Evolutionary conservation across 2,797 vertebrate genomes (phyloP).

Genomic region (Silurus aristotelis): DNA sequence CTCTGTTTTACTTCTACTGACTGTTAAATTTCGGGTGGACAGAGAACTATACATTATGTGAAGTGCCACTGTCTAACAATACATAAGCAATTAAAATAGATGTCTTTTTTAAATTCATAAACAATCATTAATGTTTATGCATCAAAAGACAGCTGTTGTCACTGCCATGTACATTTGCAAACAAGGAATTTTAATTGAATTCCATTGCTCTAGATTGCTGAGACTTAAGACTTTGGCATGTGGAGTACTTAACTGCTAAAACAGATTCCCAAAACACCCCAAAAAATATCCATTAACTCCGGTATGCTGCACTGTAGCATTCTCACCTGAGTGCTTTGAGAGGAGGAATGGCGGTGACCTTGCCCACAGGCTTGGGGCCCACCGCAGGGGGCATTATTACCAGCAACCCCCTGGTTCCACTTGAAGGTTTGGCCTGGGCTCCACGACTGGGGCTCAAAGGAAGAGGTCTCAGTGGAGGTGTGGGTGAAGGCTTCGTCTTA

Average conservation of each 20-base stretch:
- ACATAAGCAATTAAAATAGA: not conserved
- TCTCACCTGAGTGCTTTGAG: slow-evolving; percentile 76
- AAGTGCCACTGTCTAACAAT: not conserved
- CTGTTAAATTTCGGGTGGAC: not conserved
- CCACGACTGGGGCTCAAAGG: slow-evolving; percentile 80
- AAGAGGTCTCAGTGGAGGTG: slow-evolving; percentile 79
- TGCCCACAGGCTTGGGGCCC: slow-evolving; percentile 66
- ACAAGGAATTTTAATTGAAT: not conserved
- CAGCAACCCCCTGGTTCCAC: slow-evolving; percentile 74
- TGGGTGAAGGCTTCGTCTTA: slow-evolving; percentile 64
- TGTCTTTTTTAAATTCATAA: not conserved
- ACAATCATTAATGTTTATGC: not conserved
- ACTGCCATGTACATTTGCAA: not conserved
- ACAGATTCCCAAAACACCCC: not conserved
- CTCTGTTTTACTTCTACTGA: too few species aligned
- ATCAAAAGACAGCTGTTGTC: not conserved
- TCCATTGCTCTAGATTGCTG: not conserved
- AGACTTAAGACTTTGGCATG: not conserved
- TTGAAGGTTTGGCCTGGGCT: slow-evolving; percentile 62
- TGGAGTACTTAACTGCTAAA: not conserved
- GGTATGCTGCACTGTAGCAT: slow-evolving; percentile 13
- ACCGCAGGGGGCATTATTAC: slow-evolving; percentile 81
- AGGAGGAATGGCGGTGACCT: slow-evolving; percentile 65
- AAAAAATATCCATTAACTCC: not conserved
- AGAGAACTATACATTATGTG: not conserved